Conservation (phyloP, 2,797 vertebrate genomes). For the Esox masquinongy region DNA sequence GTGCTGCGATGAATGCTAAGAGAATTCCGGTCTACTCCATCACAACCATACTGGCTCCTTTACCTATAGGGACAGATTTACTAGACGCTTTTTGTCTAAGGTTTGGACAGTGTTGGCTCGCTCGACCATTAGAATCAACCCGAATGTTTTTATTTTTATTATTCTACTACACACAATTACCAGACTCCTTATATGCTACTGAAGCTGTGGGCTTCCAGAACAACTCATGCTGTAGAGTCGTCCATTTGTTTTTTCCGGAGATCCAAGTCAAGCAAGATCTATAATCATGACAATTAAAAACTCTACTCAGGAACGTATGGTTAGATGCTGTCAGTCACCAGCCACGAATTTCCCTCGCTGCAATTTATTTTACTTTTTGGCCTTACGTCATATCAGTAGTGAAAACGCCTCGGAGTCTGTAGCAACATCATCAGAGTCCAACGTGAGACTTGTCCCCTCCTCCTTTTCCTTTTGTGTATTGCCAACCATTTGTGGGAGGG, state of each 20-base stretch:
- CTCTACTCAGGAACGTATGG: not conserved
- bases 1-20: constrained; percentile 61
- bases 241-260: not conserved
- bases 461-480: not conserved
- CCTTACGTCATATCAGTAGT: no score
- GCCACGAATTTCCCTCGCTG: not conserved
- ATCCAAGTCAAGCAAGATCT: not conserved
- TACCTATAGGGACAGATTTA: constrained; percentile 5
- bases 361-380: not conserved
- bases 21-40: constrained; percentile 31
- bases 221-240: not conserved
- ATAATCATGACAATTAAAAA: not conserved
- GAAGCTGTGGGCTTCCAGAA: not conserved
- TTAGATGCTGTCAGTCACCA: not conserved
- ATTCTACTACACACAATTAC: not conserved
- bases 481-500: not conserved
- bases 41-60: not conserved
- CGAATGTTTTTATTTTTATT: not conserved
- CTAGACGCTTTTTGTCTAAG: not conserved
- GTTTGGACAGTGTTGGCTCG: not conserved
- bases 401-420: no score
- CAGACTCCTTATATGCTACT: not conserved
- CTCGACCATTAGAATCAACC: not conserved
- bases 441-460: not conserved
- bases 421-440: no score